Base-by-base conservation (phyloP, 92 coral and sea anemone genomes). In the Desmophyllum pertusum region DNA sequence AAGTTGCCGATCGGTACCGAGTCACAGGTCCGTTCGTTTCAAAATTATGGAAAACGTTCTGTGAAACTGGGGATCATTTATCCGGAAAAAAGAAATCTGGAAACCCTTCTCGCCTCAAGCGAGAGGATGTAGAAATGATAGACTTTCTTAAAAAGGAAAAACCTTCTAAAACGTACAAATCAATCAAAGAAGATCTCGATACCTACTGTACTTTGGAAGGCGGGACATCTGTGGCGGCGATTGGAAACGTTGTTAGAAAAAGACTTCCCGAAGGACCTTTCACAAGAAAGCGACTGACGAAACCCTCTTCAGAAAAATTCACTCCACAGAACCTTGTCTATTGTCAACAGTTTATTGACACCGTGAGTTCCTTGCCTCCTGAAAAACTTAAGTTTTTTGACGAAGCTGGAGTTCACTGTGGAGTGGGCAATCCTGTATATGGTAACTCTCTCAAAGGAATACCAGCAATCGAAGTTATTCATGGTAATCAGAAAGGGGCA, bases 331-430 rank as follows among this genome's bases (percentile, higher is more conserved):
- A 79, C 76, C 75, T 69, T 41, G 65, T 42, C 21, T 83, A 90
- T 31, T 84, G 90, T 72, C 93, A 86, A 53, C 69, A 62, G 38
- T 88, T 83, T 75, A 63, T 87, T 45, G 80, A 91, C 46, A 78
- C 87, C 59, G 78, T 87, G 77, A 85, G 84, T 70, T 52, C 78
- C 39, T 57, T 87, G 70, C 86, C 80, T 51, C 84, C 94, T 73
- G 91, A 63, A 62, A 91, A 80, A 61, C 70, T 84, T 23, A 86
- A 83, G 64, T 87, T 70, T 46, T 87, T 87, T 15, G 81, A 84
- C 23, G 90, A 91, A 69, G 94, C 94, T 57, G 91, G 91, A 37
- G 10, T 91, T 77, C 63, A 90, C 70, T 55, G 70, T 55, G 94
- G 86, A 43, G 43, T 82, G 50, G 88, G 94, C 1, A 78, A 84